Evolutionary conservation across 2,888 invertebrate species (phyloP).

Genomic region (Drosophila stalkeri): DNA sequence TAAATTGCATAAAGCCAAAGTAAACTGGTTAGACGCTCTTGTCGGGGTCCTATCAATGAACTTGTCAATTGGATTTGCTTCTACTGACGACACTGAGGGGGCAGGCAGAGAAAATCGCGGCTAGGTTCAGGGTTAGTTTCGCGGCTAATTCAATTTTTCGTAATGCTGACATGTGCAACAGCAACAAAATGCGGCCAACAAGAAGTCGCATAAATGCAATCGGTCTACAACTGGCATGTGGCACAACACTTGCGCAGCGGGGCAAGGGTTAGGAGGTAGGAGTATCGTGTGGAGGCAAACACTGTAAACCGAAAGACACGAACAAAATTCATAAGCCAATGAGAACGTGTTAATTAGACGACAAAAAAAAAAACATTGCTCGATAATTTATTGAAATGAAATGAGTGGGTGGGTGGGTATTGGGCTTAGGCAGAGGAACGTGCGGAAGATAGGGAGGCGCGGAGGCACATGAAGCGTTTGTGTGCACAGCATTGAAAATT

Average conservation of each 20-base stretch:
- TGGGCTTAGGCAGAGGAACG: neutral
- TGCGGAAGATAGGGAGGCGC: neutral
- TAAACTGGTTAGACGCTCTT: constrained; percentile 51
- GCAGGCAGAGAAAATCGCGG: constrained; percentile 48
- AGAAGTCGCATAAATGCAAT: constrained; percentile 76
- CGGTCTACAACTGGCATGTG: constrained; percentile 25
- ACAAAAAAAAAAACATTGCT: constrained; percentile 23
- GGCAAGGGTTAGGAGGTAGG: constrained; percentile 7
- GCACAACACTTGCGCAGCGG: constrained; percentile 8
- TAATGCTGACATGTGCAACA: constrained; percentile 52
- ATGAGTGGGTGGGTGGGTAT: constrained; percentile 18
- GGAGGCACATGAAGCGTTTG: constrained; percentile 34
- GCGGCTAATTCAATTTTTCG: constrained; percentile 73
- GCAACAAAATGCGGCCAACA: constrained; percentile 69
- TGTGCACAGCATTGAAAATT: constrained; percentile 77
- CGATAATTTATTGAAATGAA: constrained; percentile 63
- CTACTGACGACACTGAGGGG: constrained; percentile 38
- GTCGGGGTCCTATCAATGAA: constrained; percentile 66
- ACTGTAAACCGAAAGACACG: constrained; percentile 26
- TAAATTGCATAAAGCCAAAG: constrained; percentile 60
- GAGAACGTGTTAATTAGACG: constrained; percentile 76
- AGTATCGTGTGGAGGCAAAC: neutral
- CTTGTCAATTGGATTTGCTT: constrained; percentile 74
- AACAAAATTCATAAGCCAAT: constrained; percentile 56
- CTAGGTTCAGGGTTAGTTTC: constrained; percentile 73